phyloP scores from a whole-genome alignment of 2,113 vertebrate species.

The Andinoacara biseriatus region DNA sequence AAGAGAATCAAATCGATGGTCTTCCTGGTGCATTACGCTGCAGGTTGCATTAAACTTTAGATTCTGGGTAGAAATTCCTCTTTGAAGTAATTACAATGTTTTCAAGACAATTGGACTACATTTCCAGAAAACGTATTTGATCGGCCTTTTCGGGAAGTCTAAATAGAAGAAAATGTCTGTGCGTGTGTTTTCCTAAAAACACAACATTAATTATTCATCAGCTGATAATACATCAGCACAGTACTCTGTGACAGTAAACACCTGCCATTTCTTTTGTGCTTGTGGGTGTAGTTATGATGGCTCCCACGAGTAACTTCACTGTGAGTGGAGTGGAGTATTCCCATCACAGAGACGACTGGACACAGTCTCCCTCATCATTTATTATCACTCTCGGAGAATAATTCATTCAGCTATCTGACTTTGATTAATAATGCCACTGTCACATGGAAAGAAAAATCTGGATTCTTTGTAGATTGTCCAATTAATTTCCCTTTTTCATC shows the following conservation, averaged over 20 bases:
- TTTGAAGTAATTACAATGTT: neutral
- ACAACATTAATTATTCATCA: neutral
- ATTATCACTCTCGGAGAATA: constrained; percentile 46
- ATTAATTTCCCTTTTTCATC: constrained; percentile 37
- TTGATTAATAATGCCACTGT: constrained; percentile 38
- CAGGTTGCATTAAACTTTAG: neutral
- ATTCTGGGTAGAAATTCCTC: neutral
- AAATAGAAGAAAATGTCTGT: neutral
- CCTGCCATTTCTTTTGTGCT: neutral
- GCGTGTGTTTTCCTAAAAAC: neutral
- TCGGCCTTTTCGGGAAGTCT: neutral
- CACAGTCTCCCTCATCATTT: constrained; percentile 35
- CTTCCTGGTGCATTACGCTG: neutral
- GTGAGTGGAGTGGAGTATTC: neutral
- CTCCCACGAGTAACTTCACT: neutral
- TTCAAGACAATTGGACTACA: neutral
- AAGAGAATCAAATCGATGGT: constrained; percentile 27
- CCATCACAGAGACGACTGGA: constrained; percentile 28
- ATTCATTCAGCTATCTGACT: constrained; percentile 37
- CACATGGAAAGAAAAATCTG: constrained; percentile 5
- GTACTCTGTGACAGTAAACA: constrained; percentile 9
- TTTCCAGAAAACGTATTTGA: neutral
- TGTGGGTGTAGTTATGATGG: constrained; percentile 7
- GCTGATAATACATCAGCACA: neutral
- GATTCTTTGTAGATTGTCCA: constrained; percentile 36